Evolutionary conservation across 2,888 invertebrate species (phyloP), one percentile per base, ranked within the genome.

Genomic region (Empis livida): DNA sequence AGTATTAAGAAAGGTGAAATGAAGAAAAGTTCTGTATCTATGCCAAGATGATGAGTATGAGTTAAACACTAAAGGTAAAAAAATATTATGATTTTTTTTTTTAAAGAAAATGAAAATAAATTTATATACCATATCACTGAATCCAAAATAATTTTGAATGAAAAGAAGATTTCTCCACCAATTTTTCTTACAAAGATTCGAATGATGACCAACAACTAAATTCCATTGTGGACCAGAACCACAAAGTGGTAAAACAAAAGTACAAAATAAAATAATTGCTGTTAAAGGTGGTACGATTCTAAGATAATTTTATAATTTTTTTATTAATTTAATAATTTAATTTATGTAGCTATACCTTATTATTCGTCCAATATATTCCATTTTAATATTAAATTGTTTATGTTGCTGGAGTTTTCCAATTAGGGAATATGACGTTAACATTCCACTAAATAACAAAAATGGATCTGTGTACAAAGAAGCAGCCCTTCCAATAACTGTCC

Each of bases 161-260:
- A 82, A 82, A 1, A 82, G 62, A 51, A 82, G 68, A 59, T 82
- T 82, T 56, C 78, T 72, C 82, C 82, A 82, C 80, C 82, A 81
- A 48, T 78, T 72, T 56, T 72, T 68, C 61, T 81, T 80, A 62
- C 82, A 82, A 47, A 80, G 76, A 42, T 78, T 72, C 0, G 82
- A 76, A 61, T 82, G 80, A 56, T 80, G 77, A 0, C 74, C 75
- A 8, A 82, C 76, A 1, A 82, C 80, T 15, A 79, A 67, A 58
- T 80, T 80, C 82, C 82, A 82, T 59, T 80, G 76, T 0, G 82
- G 82, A 5, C 82, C 82, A 1, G 76, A 73, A 43, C 75, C 76
- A 51, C 77, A 64, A 56, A 73, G 71, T 1, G 82, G 82, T 56
- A 82, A 64, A 3, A 82, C 70, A 51, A 75, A 79, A 1, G 81